Evolutionary conservation across 2,113 vertebrate species (phyloP).

Genomic region (Dissostichus mawsoni): DNA sequence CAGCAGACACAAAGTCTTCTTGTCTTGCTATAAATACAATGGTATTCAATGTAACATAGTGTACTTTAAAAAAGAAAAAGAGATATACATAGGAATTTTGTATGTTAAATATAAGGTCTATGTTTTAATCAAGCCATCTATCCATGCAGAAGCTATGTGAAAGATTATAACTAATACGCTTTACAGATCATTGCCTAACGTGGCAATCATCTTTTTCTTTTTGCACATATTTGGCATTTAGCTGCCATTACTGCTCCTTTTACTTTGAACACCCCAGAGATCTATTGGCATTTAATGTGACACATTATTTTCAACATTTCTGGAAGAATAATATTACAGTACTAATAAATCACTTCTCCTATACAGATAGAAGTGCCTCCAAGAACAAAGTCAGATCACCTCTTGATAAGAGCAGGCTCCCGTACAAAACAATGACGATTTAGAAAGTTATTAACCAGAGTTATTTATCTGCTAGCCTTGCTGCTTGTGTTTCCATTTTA

Average conservation of each 20-base stretch:
- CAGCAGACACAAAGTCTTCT: neutral
- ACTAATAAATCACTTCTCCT: neutral
- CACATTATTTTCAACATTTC: constrained; percentile 13
- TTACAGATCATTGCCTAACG: constrained; percentile 48
- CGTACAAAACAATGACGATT: neutral
- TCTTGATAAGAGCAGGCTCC: neutral
- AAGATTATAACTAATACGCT: constrained; percentile 30
- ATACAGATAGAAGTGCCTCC: neutral
- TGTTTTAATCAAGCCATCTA: constrained; percentile 41
- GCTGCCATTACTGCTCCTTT: constrained; percentile 34
- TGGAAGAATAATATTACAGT: neutral
- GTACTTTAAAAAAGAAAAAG: neutral
- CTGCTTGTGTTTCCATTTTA: neutral
- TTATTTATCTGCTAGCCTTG: neutral
- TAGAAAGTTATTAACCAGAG: neutral
- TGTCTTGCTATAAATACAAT: constrained; percentile 8
- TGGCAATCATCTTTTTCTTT: constrained; percentile 50
- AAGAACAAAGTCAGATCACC: neutral
- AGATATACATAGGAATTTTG: too few relatives aligned
- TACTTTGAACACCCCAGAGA: constrained; percentile 8
- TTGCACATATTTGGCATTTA: constrained; percentile 46
- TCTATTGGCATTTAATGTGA: constrained; percentile 12
- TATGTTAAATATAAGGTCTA: constrained; percentile 10
- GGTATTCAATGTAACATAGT: neutral
- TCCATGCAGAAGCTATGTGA: constrained; percentile 25